phyloP scores from a whole-genome alignment of 2,888 invertebrate species.

The Drosophila borealis region DNA sequence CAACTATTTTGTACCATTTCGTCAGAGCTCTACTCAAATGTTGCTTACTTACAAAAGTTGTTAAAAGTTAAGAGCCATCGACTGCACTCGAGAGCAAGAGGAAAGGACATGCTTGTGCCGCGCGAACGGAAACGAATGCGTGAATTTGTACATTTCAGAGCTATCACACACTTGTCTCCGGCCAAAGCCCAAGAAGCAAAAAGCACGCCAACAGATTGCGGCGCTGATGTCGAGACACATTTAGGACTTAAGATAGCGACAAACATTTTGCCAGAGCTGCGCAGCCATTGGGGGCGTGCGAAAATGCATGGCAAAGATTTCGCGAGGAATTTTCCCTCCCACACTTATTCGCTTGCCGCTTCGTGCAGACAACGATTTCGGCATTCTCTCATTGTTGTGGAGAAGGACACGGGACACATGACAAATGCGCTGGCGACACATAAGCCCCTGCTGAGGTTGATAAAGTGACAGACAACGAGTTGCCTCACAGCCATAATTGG shows the following conservation, averaged over 20 bases:
- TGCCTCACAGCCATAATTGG: conserved; percentile 43
- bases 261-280: conserved; percentile 25
- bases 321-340: conserved; percentile 15
- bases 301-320: conserved; percentile 28
- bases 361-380: conserved; percentile 11
- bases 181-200: conserved; percentile 10
- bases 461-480: conserved; percentile 68
- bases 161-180: conserved; percentile 5
- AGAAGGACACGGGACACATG: conserved; percentile 19
- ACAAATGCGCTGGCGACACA: conserved; percentile 59
- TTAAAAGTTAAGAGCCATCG: not conserved
- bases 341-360: not conserved
- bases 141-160: conserved; percentile 44
- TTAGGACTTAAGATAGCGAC: conserved; percentile 42
- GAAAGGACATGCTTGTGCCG: conserved; percentile 4
- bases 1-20: no score
- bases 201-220: conserved; percentile 38
- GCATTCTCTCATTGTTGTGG: conserved; percentile 11
- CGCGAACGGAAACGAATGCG: conserved; percentile 31
- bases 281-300: conserved; percentile 21
- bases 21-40: no score
- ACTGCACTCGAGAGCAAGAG: conserved; percentile 12
- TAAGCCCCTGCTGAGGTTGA: conserved; percentile 68
- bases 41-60: no score
- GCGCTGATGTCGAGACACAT: conserved; percentile 39